Evolutionary conservation across 2,797 vertebrate genomes (phyloP).

Genomic region (Arctocebus calabarensis): DNA sequence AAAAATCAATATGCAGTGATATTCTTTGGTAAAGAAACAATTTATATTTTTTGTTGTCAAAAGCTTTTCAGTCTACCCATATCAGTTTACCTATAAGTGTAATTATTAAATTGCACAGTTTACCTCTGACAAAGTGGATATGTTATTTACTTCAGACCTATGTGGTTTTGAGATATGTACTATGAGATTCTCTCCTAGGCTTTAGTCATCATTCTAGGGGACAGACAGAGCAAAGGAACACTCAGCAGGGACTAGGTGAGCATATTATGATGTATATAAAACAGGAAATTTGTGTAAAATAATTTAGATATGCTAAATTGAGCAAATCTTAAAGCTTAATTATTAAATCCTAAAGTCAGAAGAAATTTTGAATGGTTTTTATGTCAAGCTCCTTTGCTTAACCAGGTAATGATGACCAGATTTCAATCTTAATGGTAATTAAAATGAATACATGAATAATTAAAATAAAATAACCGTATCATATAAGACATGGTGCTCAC

Average conservation of each 20-base stretch:
- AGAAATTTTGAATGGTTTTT: not conserved
- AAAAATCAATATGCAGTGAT: slow-evolving; percentile 14
- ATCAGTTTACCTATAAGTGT: not conserved
- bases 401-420: not conserved
- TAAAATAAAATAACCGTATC: not conserved
- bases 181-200: slow-evolving; percentile 39
- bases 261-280: not conserved
- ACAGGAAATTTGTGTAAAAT: not conserved
- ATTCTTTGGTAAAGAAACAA: slow-evolving; percentile 49
- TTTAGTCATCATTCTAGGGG: slow-evolving; percentile 52
- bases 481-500: not conserved
- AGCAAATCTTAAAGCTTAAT: slow-evolving; percentile 1
- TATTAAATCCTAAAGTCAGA: not conserved
- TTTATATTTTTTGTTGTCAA: slow-evolving; percentile 14
- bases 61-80: not conserved
- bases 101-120: not conserved
- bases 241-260: slow-evolving; percentile 52
- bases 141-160: not conserved
- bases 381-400: not conserved
- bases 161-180: not conserved
- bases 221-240: slow-evolving; percentile 11
- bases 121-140: not conserved
- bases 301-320: not conserved
- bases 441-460: not conserved
- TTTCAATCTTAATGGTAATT: not conserved